phyloP scores from a whole-genome alignment of 2,888 invertebrate genomes.

The Eumerus sabulonum region DNA sequence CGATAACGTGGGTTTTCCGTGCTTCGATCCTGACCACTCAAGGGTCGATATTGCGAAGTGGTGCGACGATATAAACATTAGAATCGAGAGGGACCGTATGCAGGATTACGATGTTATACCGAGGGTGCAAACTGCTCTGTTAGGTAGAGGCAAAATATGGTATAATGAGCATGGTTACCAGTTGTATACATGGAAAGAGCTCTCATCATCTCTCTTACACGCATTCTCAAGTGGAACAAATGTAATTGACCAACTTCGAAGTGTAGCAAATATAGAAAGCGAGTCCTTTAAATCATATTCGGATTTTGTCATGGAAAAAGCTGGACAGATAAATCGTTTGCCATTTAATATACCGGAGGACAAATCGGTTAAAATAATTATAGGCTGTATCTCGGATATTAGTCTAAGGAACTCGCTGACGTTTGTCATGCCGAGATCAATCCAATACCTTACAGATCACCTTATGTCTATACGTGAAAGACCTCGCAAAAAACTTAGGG shows the following conservation, averaged over 20 bases:
- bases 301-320: not conserved
- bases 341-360: not conserved
- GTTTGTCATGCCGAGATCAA: not conserved
- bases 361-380: not conserved
- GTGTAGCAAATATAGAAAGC: not conserved
- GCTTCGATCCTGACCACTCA: constrained; percentile 35
- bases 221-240: not conserved
- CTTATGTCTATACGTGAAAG: not conserved
- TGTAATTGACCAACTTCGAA: not conserved
- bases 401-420: not conserved
- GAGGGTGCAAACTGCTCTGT: constrained; percentile 17
- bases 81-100: constrained; percentile 48
- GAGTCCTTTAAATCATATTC: not conserved
- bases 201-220: not conserved
- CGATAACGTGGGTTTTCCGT: constrained; percentile 20
- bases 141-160: too few species aligned
- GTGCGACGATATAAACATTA: constrained; percentile 21
- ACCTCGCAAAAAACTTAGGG: not conserved
- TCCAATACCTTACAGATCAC: not conserved
- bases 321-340: not conserved
- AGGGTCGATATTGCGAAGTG: constrained; percentile 19
- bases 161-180: not conserved
- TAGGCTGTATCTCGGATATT: not conserved
- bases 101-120: constrained; percentile 50
- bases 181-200: not conserved